These are phyloP conservation scores for Channa argus DNA, from an alignment of 2,113 vertebrate genomes.

Conservation along the genomic window DNA sequence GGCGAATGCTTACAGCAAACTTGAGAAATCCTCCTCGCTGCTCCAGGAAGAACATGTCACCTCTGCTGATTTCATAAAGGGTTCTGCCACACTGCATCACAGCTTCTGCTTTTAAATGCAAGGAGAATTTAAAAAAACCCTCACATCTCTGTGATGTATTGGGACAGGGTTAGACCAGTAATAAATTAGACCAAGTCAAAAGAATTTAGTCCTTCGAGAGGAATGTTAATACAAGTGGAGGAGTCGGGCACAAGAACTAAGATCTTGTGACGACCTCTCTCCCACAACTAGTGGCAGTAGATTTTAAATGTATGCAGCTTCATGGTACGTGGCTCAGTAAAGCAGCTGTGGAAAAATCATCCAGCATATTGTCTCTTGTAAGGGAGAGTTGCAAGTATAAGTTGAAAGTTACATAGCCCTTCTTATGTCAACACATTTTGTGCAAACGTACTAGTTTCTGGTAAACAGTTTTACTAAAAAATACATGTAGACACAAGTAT, in stretches of 20 bases:
- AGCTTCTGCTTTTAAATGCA: conserved; percentile 57
- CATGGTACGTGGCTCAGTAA: conserved; percentile 49
- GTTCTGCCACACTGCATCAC: conserved; percentile 66
- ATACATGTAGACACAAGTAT: not conserved
- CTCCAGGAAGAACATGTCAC: conserved; percentile 77
- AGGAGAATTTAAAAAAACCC: conserved; percentile 51
- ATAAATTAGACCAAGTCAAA: conserved; percentile 67
- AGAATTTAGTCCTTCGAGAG: conserved; percentile 67
- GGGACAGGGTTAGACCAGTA: conserved; percentile 57
- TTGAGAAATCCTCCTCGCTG: conserved; percentile 61
- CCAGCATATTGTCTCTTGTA: conserved; percentile 1
- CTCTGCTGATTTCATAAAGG: conserved; percentile 74
- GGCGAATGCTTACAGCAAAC: conserved; percentile 69
- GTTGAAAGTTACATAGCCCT: conserved; percentile 6
- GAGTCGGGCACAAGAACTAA: conserved; percentile 59
- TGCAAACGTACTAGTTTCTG: not conserved
- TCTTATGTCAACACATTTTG: not conserved
- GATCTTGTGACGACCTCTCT: conserved; percentile 54
- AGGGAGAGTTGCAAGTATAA: conserved; percentile 19
- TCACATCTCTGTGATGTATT: conserved; percentile 62
- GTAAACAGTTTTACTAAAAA: not conserved
- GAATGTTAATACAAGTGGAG: conserved; percentile 55
- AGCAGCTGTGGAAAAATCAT: conserved; percentile 24
- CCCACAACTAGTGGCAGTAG: conserved; percentile 36
- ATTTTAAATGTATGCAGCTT: conserved; percentile 55